phyloP scores from a whole-genome alignment of 2,888 invertebrate species.

The Carpatolechia fugitivella region DNA sequence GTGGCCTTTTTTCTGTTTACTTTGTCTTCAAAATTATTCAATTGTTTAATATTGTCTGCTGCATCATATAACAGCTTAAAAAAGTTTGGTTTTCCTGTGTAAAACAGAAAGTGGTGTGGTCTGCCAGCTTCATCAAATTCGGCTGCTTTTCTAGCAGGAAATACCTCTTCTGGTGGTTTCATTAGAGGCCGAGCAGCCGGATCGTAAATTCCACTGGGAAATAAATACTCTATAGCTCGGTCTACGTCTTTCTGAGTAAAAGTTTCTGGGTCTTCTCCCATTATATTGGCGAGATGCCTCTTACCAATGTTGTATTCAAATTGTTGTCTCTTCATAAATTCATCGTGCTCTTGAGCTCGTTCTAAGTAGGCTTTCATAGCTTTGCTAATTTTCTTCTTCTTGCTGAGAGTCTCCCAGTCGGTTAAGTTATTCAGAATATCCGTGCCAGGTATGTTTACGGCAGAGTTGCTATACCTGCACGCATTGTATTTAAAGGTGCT shows the following conservation, averaged over 20 bases:
- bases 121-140: constrained; percentile 95
- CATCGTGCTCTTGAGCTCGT: constrained; percentile 88
- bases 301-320: constrained; percentile 94
- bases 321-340: constrained; percentile 88
- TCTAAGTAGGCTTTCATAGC: constrained; percentile 95
- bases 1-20: constrained; percentile 81
- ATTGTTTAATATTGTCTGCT: constrained; percentile 82
- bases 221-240: constrained; percentile 94
- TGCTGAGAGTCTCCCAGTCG: constrained; percentile 66
- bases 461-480: constrained; percentile 41
- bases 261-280: constrained; percentile 95
- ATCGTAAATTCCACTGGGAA: constrained; percentile 95
- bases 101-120: constrained; percentile 95
- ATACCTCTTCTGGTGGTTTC: constrained; percentile 93
- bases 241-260: constrained; percentile 94
- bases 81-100: constrained; percentile 92
- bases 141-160: constrained; percentile 89
- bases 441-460: constrained; percentile 11
- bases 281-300: constrained; percentile 98
- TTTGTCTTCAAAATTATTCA: constrained; percentile 85
- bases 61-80: constrained; percentile 90
- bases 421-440: constrained; percentile 48
- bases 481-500: constrained; percentile 34
- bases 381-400: constrained; percentile 85
- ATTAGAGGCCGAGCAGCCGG: constrained; percentile 92